Percentiles rank a stretch among this genome's conserved stretches.
These are phyloP conservation scores for Heliconius ismenius DNA, from an alignment of 2,888 invertebrate species.

Conservation along the genomic window DNA sequence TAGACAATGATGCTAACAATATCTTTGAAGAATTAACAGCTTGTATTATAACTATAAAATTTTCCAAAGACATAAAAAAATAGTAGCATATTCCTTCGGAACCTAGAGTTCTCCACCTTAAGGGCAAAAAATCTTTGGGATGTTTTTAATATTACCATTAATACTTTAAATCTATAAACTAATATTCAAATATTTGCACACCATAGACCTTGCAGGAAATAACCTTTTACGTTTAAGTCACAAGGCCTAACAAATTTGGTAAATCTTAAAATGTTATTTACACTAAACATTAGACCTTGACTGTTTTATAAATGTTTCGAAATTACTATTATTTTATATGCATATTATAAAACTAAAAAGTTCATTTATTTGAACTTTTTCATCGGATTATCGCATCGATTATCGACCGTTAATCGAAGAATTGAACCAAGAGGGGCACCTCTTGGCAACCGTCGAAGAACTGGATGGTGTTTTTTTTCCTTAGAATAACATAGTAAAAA, in stretches of 20 bases:
- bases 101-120: background rate
- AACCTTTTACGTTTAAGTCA: slow-evolving; percentile 35
- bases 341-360: background rate
- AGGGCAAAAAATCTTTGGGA: background rate
- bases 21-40: background rate
- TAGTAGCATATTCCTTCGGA: background rate
- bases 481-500: too few relatives aligned
- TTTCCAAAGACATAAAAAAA: background rate
- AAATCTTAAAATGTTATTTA: slow-evolving; percentile 27
- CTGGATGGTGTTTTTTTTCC: too few relatives aligned
- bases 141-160: background rate
- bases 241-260: slow-evolving; percentile 31
- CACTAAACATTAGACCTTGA: slow-evolving; percentile 23
- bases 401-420: too few relatives aligned
- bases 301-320: background rate
- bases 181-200: slow-evolving; percentile 34
- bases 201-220: slow-evolving; percentile 35
- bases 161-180: background rate
- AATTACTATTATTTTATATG: background rate
- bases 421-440: too few relatives aligned
- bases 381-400: too few relatives aligned
- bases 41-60: background rate
- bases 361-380: too few relatives aligned
- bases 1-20: background rate
- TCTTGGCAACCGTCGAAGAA: too few relatives aligned